Evolutionary conservation across 1,140 invertebrate genomes (phyloP).

Genomic region (Calliphora vicina): DNA sequence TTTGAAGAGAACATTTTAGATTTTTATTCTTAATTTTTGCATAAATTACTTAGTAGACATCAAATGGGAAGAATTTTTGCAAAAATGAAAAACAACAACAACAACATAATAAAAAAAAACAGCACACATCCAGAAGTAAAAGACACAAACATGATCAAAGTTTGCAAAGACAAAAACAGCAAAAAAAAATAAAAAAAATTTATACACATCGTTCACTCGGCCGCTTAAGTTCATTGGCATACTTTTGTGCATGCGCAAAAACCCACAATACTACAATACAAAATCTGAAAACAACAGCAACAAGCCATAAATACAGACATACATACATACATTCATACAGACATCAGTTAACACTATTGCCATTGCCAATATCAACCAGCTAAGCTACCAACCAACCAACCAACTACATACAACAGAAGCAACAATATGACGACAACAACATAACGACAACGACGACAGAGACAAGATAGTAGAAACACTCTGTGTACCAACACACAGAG

Average conservation of each 20-base stretch:
- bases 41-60: too few species aligned
- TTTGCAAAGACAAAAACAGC: background rate
- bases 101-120: too few species aligned
- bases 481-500: background rate
- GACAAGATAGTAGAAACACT: background rate
- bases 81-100: too few species aligned
- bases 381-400: conserved; percentile 3
- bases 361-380: background rate
- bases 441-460: background rate
- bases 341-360: conserved; percentile 23
- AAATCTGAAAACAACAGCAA: conserved; percentile 21
- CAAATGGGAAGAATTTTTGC: too few species aligned
- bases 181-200: background rate
- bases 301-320: conserved; percentile 12
- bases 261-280: conserved; percentile 25
- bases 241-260: conserved; percentile 40
- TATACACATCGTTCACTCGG: conserved; percentile 39
- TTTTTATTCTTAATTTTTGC: too few species aligned
- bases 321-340: background rate
- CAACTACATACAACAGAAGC: background rate
- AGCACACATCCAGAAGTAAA: background rate
- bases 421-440: conserved; percentile 7
- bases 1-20: too few species aligned
- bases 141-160: background rate
- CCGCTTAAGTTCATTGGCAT: conserved; percentile 42